A percentile compares a stretch with the other conserved stretches of the same genome.
Conservation (phyloP, 1,140 invertebrate species). For the Halictus rubicundus region DNA sequence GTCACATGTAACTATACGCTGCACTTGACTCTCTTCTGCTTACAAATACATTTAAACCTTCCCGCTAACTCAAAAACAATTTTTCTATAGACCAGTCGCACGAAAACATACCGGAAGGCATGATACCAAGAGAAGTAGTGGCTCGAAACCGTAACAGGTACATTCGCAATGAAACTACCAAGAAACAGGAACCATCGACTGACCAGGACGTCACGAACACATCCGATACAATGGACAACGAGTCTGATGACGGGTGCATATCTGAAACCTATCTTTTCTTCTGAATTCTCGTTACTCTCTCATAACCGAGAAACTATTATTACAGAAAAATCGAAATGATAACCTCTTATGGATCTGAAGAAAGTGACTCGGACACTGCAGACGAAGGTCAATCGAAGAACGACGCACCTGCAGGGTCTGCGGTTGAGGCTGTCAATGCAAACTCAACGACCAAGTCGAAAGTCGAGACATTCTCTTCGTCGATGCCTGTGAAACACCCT, state of each 20-base stretch:
- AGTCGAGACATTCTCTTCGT: conserved; percentile 9
- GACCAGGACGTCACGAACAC: conserved; percentile 31
- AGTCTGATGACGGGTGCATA: conserved; percentile 52
- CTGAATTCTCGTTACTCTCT: background rate
- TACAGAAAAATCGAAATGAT: conserved; percentile 83
- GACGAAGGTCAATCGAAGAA: conserved; percentile 62
- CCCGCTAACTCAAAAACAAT: background rate
- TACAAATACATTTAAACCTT: background rate
- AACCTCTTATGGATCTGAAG: conserved; percentile 81
- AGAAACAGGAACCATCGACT: conserved; percentile 25
- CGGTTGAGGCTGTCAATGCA: conserved; percentile 17
- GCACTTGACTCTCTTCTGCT: background rate
- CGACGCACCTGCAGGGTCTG: background rate
- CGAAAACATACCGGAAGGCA: conserved; percentile 76
- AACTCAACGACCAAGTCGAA: background rate
- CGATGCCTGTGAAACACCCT: conserved; percentile 20
- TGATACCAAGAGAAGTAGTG: conserved; percentile 78
- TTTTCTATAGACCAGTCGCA: conserved; percentile 70
- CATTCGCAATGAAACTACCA: conserved; percentile 26
- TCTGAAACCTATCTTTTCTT: background rate
- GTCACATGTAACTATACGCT: conserved; percentile 59
- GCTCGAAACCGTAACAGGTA: conserved; percentile 74
- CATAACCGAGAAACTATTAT: conserved; percentile 48
- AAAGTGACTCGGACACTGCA: conserved; percentile 72
- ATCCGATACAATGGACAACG: conserved; percentile 51